Percentiles rank a stretch among this genome's conserved stretches.
These are phyloP conservation scores for Apodemia hepburni DNA, from an alignment of 2,888 invertebrate species.

Conservation along the genomic window DNA sequence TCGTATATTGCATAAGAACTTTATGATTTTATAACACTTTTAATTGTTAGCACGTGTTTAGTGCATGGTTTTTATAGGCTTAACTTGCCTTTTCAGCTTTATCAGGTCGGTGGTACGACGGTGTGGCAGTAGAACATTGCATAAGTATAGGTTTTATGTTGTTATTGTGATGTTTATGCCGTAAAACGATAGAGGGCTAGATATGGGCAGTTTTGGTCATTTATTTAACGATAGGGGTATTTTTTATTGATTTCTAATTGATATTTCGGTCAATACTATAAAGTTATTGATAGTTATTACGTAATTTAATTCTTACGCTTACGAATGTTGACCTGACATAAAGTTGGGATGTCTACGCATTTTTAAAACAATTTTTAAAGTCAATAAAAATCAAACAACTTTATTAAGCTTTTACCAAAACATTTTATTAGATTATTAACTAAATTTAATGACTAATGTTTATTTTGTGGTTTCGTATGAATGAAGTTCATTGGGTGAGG, in stretches of 20 bases:
- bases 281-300: conserved; percentile 13
- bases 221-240: conserved; percentile 57
- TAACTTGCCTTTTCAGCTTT: conserved; percentile 80
- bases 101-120: conserved; percentile 76
- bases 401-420: no score
- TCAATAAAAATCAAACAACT: no score
- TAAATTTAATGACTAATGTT: no score
- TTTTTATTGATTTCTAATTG: conserved; percentile 61
- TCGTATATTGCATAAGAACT: conserved; percentile 69
- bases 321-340: not conserved
- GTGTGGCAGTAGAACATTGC: conserved; percentile 78
- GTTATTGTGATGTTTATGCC: conserved; percentile 77
- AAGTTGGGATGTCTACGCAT: not conserved
- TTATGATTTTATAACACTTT: conserved; percentile 74
- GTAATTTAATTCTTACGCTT: conserved; percentile 8
- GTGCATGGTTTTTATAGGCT: conserved; percentile 80
- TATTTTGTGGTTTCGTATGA: no score
- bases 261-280: conserved; percentile 12
- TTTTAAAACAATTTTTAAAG: not conserved
- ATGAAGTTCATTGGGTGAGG: no score
- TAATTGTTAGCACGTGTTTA: conserved; percentile 68
- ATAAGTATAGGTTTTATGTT: conserved; percentile 79
- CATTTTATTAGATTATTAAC: no score
- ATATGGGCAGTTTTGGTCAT: conserved; percentile 67
- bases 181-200: conserved; percentile 72